Evolutionary conservation across 2,113 vertebrate species (phyloP).

Genomic region (Prietella phreatophila): DNA sequence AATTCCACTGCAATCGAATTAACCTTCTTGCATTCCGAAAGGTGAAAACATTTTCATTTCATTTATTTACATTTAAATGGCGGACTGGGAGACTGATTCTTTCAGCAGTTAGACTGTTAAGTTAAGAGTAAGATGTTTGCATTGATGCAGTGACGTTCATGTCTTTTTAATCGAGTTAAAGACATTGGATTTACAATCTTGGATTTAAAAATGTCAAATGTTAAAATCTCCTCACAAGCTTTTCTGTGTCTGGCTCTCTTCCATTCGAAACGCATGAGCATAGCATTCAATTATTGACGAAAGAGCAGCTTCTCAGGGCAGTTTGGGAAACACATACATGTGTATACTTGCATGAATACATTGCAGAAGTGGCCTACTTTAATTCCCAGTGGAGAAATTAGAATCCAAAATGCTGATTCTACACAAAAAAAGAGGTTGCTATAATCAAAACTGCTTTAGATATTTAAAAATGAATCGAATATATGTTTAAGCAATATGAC

Average conservation of each 20-base stretch:
- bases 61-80: background rate
- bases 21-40: background rate
- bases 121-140: background rate
- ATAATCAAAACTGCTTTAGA: background rate
- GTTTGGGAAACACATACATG: background rate
- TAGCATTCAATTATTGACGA: conserved; percentile 41
- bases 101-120: background rate
- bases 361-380: conserved; percentile 33
- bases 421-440: background rate
- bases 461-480: background rate
- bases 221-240: background rate
- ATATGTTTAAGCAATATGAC: background rate
- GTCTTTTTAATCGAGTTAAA: background rate
- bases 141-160: background rate
- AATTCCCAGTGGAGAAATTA: conserved; percentile 9
- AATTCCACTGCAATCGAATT: background rate
- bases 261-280: background rate
- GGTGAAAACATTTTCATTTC: background rate
- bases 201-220: background rate
- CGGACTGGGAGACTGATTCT: background rate
- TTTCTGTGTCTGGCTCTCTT: background rate
- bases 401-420: background rate
- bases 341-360: background rate
- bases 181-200: background rate
- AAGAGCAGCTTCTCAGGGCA: conserved; percentile 34